These are phyloP conservation scores for Sternarchorhynchus goeldii DNA, from an alignment of 2,797 vertebrate species.

Conservation along the genomic window DNA sequence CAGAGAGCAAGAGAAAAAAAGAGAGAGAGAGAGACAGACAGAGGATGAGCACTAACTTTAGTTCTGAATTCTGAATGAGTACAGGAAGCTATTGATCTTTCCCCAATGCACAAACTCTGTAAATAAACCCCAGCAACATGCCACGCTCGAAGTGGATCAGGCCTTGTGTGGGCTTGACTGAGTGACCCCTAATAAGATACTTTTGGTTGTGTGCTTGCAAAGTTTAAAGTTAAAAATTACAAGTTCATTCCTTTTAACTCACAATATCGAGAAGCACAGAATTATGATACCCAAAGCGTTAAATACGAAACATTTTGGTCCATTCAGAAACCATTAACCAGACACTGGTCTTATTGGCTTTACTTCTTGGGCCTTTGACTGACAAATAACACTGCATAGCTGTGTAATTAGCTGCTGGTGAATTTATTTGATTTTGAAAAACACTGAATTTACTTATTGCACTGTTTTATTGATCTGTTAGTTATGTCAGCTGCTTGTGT, in stretches of 20 bases:
- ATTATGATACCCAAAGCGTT: not conserved
- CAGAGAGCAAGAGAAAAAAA: slow-evolving; percentile 13
- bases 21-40: slow-evolving; percentile 19
- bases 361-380: no score
- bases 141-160: slow-evolving; percentile 48
- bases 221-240: not conserved
- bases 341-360: no score
- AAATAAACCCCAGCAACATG: slow-evolving; percentile 53
- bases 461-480: not conserved
- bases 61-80: slow-evolving; percentile 28
- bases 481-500: not conserved
- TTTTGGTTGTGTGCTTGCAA: not conserved
- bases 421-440: no score
- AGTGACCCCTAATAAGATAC: not conserved
- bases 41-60: slow-evolving; percentile 33
- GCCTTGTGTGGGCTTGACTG: slow-evolving; percentile 27
- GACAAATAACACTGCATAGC: no score
- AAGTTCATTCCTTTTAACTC: slow-evolving; percentile 3
- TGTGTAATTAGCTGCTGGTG: no score
- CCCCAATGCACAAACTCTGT: slow-evolving; percentile 53
- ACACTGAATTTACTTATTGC: not conserved
- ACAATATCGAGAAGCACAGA: not conserved
- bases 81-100: slow-evolving; percentile 43
- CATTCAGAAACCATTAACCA: no score
- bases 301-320: no score